A percentile compares a stretch with the other conserved stretches of the same genome.
Evolutionary conservation across 2,888 invertebrate genomes (phyloP).

Genomic region (Eumerus sabulonum): DNA sequence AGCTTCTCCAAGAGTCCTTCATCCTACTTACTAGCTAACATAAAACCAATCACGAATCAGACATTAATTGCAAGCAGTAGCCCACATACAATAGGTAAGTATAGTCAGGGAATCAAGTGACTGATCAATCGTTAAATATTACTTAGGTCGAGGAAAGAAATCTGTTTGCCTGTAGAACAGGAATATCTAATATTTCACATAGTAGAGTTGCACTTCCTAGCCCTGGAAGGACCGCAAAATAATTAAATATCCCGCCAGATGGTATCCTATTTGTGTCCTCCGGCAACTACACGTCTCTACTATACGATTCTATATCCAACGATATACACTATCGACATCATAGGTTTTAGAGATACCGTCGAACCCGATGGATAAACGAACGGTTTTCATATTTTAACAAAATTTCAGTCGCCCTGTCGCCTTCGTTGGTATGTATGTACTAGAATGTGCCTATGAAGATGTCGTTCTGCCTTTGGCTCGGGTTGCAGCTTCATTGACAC

Average conservation of each 20-base stretch:
- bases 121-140: no score
- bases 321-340: neutral
- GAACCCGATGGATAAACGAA: conserved; percentile 41
- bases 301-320: no score
- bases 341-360: neutral
- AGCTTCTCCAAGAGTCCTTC: no score
- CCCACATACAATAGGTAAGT: no score
- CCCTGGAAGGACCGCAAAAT: conserved; percentile 67
- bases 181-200: no score
- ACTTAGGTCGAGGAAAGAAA: no score
- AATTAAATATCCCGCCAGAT: conserved; percentile 68
- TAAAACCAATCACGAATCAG: no score
- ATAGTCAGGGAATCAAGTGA: no score
- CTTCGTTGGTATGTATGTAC: neutral
- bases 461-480: conserved; percentile 15
- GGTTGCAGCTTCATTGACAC: conserved; percentile 34
- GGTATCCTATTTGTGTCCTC: conserved; percentile 64
- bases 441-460: conserved; percentile 35
- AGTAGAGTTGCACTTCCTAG: no score
- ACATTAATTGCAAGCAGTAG: no score
- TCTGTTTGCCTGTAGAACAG: no score
- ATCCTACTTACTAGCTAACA: no score
- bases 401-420: conserved; percentile 35
- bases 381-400: conserved; percentile 63
- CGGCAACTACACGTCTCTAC: conserved; percentile 36